Percentiles rank a stretch among this genome's conserved stretches.
These are phyloP conservation scores for Marisa cornuarietis DNA, from an alignment of 1,140 invertebrate species.

Conservation along the genomic window DNA sequence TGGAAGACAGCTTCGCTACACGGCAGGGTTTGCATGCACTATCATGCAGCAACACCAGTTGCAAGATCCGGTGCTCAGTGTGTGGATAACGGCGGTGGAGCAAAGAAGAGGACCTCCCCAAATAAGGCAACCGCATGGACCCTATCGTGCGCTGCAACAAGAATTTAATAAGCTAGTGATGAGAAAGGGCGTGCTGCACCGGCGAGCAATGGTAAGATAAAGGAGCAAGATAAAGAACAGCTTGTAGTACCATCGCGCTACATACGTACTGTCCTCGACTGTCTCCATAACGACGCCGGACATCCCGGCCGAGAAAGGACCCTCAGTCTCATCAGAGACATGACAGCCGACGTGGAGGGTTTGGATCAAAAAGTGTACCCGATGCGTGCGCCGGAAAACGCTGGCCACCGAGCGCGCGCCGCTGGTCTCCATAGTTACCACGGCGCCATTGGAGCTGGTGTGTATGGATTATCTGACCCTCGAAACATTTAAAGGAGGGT, in stretches of 20 bases:
- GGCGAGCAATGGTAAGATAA: neutral
- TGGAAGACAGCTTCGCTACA: no score
- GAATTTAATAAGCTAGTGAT: neutral
- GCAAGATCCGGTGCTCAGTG: no score
- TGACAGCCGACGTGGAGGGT: no score
- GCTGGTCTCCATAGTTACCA: neutral
- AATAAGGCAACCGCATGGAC: neutral
- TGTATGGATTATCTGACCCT: slow-evolving; percentile 29
- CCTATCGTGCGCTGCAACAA: neutral
- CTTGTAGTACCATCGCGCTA: slow-evolving; percentile 4
- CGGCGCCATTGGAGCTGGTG: slow-evolving; percentile 22
- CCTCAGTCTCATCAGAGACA: no score
- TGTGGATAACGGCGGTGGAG: no score
- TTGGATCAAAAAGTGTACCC: no score
- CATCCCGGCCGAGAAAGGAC: slow-evolving; percentile 30
- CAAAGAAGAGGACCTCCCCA: no score
- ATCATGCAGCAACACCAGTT: no score
- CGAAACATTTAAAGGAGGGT: slow-evolving; percentile 29
- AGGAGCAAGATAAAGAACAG: neutral
- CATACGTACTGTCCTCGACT: neutral
- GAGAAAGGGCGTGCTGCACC: neutral
- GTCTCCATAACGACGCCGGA: slow-evolving; percentile 28
- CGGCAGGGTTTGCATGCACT: no score
- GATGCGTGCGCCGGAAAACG: no score
- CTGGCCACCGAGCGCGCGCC: no score